Conservation (phyloP, 1,140 invertebrate genomes). For the Calephelis nemesis region DNA sequence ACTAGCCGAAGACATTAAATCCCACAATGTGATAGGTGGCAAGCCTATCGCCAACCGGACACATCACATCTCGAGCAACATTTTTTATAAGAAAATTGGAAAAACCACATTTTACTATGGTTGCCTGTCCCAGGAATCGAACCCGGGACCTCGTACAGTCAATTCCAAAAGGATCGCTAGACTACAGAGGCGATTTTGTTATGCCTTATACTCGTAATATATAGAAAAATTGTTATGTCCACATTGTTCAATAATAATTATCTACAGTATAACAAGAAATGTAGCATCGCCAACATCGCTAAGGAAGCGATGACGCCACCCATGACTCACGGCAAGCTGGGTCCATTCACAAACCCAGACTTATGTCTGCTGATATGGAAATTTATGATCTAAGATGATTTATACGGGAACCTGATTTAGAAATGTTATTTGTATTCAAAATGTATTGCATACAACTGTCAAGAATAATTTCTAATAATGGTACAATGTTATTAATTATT, state of each 20-base stretch:
- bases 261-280: background rate
- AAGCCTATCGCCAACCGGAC: too few relatives aligned
- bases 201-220: too few relatives aligned
- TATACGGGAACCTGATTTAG: slow-evolving; percentile 5
- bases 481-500: background rate
- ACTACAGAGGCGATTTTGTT: too few relatives aligned
- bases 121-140: too few relatives aligned
- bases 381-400: slow-evolving; percentile 12
- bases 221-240: too few relatives aligned
- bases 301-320: slow-evolving; percentile 3
- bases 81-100: too few relatives aligned
- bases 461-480: slow-evolving; percentile 11
- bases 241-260: background rate
- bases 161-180: too few relatives aligned
- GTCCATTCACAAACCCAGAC: slow-evolving; percentile 4
- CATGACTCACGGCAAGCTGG: slow-evolving; percentile 3
- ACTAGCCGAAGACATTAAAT: too few relatives aligned
- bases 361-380: slow-evolving; percentile 5
- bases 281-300: background rate
- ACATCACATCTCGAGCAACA: too few relatives aligned
- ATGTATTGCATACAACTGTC: slow-evolving; percentile 10
- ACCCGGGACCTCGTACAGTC: too few relatives aligned
- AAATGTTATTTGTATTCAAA: slow-evolving; percentile 12
- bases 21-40: too few relatives aligned
- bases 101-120: too few relatives aligned